Percentiles rank a stretch among this genome's conserved stretches.
These are phyloP conservation scores for Cetonia aurata DNA, from an alignment of 2,888 invertebrate species.

Conservation along the genomic window DNA sequence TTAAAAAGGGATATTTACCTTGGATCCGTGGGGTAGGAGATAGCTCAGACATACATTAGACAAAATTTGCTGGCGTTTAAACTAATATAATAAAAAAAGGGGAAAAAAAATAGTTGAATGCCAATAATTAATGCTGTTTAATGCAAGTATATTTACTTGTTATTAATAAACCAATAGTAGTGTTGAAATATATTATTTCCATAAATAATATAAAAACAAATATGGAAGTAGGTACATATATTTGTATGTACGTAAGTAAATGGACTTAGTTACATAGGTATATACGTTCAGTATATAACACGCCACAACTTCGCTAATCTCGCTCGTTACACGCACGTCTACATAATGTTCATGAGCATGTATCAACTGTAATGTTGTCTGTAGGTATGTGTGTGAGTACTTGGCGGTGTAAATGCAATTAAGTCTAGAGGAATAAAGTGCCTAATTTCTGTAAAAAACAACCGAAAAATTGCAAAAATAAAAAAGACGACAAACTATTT, in stretches of 20 bases:
- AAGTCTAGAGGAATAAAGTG: conserved; percentile 18
- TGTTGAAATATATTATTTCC: no score
- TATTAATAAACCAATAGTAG: no score
- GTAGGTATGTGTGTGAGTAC: conserved; percentile 3
- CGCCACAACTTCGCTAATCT: conserved; percentile 22
- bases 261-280: neutral
- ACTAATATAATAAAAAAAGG: no score
- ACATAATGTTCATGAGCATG: neutral
- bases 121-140: no score
- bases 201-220: no score
- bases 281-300: conserved; percentile 14
- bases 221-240: no score
- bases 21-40: no score
- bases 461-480: neutral
- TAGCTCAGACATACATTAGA: no score
- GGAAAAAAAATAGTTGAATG: no score
- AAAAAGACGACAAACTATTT: neutral
- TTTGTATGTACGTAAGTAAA: neutral
- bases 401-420: neutral
- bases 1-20: no score
- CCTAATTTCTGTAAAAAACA: conserved; percentile 1
- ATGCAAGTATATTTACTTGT: no score
- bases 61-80: no score
- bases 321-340: conserved; percentile 4
- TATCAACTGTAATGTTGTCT: neutral